Conservation (phyloP, 2,888 invertebrate species). For the Sarcophaga subvicina region DNA sequence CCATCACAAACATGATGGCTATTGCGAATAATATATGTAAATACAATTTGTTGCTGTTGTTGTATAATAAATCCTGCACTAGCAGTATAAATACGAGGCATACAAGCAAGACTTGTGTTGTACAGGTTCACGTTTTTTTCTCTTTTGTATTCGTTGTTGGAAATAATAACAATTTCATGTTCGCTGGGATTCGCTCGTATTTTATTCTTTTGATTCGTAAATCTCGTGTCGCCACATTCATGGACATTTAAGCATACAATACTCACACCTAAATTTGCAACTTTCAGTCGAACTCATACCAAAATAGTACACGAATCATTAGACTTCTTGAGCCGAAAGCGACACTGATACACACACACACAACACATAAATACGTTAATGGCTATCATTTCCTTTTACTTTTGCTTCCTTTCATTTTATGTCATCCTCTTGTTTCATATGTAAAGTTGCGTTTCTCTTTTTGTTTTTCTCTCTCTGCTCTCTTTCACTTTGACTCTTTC, state of each 20-base stretch:
- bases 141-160: background rate
- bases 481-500: slow-evolving; percentile 6
- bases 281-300: slow-evolving; percentile 60
- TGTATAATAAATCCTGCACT: background rate
- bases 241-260: background rate
- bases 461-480: background rate
- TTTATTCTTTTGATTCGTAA: slow-evolving; percentile 66
- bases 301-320: slow-evolving; percentile 21
- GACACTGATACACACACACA: background rate
- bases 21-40: slow-evolving; percentile 3
- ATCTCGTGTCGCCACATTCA: slow-evolving; percentile 41
- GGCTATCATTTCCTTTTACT: slow-evolving; percentile 33
- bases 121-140: slow-evolving; percentile 36
- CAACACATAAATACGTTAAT: background rate
- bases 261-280: background rate
- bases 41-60: slow-evolving; percentile 26
- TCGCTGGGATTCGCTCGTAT: slow-evolving; percentile 61
- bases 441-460: background rate
- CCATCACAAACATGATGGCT: background rate
- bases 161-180: slow-evolving; percentile 37
- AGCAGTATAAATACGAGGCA: slow-evolving; percentile 20
- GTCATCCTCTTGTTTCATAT: slow-evolving; percentile 42
- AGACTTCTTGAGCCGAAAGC: slow-evolving; percentile 29
- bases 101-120: slow-evolving; percentile 55
- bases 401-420: slow-evolving; percentile 45